Conservation (phyloP, 2,888 invertebrate genomes). For the Stictocephala bisonia region DNA sequence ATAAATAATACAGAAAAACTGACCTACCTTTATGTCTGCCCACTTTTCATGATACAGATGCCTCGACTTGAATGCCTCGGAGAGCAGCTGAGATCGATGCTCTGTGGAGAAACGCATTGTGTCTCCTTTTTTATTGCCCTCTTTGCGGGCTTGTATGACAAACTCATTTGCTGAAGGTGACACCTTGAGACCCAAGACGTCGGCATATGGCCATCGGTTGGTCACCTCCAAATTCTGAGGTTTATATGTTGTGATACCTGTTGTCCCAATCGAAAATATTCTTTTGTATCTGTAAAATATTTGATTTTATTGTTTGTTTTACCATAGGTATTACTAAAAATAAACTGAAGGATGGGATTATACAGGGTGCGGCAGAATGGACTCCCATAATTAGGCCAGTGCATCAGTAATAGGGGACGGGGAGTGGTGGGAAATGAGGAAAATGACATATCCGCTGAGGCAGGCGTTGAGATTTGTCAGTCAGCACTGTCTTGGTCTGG, state of each 20-base stretch:
- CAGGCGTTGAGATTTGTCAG: too few relatives aligned
- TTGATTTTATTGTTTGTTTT: too few relatives aligned
- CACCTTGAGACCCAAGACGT: slow-evolving; percentile 79
- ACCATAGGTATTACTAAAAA: too few relatives aligned
- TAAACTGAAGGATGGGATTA: too few relatives aligned
- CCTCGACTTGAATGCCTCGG: slow-evolving; percentile 87
- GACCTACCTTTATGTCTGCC: slow-evolving; percentile 31
- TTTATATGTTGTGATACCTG: slow-evolving; percentile 97
- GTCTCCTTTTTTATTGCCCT: slow-evolving; percentile 79
- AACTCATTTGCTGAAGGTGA: slow-evolving; percentile 70
- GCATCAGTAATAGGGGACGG: too few relatives aligned
- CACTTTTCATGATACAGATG: slow-evolving; percentile 84
- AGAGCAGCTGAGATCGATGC: slow-evolving; percentile 90
- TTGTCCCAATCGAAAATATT: slow-evolving; percentile 95
- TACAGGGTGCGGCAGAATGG: too few relatives aligned
- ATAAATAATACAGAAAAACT: too few relatives aligned
- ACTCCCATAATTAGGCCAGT: too few relatives aligned
- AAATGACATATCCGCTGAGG: too few relatives aligned
- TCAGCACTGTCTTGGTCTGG: too few relatives aligned
- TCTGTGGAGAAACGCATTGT: slow-evolving; percentile 97
- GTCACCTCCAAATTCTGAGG: slow-evolving; percentile 90
- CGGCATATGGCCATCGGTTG: slow-evolving; percentile 91
- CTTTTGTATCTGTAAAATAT: slow-evolving; percentile 82
- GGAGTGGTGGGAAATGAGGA: too few relatives aligned
- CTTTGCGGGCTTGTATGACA: slow-evolving; percentile 84